A percentile compares a stretch with the other conserved stretches of the same genome.
These are phyloP conservation scores for Villa cingulata DNA, from an alignment of 2,888 invertebrate species.

Conservation along the genomic window DNA sequence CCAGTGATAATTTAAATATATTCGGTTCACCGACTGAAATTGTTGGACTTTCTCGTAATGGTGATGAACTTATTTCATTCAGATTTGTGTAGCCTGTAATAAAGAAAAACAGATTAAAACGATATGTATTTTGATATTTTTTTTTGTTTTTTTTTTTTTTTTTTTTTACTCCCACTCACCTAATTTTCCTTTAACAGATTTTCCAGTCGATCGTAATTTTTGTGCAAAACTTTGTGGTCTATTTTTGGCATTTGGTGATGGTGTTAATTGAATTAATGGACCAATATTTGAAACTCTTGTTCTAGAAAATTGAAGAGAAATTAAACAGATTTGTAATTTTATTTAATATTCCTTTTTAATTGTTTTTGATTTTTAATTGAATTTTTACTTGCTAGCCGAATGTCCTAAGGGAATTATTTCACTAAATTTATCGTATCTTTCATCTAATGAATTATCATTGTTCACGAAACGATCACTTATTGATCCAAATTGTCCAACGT, in stretches of 20 bases:
- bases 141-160: no score
- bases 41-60: constrained; percentile 47
- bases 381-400: constrained; percentile 20
- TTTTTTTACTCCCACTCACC: constrained; percentile 16
- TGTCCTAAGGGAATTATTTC: constrained; percentile 26
- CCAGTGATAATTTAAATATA: constrained; percentile 28
- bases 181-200: constrained; percentile 61
- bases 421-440: constrained; percentile 35
- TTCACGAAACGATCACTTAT: constrained; percentile 30
- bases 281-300: constrained; percentile 26
- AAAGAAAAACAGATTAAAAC: no score
- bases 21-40: constrained; percentile 37
- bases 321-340: neutral
- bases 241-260: constrained; percentile 33
- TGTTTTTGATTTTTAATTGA: neutral
- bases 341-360: neutral
- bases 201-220: constrained; percentile 70
- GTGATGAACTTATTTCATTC: constrained; percentile 57
- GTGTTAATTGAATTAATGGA: constrained; percentile 32
- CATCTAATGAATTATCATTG: constrained; percentile 31
- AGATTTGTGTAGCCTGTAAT: constrained; percentile 61
- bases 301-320: neutral
- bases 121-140: no score
- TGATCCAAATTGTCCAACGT: constrained; percentile 28
- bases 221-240: constrained; percentile 82